These are phyloP conservation scores for Pristionchus fissidentatus DNA, from an alignment of 2,888 invertebrate species.

Conservation along the genomic window DNA sequence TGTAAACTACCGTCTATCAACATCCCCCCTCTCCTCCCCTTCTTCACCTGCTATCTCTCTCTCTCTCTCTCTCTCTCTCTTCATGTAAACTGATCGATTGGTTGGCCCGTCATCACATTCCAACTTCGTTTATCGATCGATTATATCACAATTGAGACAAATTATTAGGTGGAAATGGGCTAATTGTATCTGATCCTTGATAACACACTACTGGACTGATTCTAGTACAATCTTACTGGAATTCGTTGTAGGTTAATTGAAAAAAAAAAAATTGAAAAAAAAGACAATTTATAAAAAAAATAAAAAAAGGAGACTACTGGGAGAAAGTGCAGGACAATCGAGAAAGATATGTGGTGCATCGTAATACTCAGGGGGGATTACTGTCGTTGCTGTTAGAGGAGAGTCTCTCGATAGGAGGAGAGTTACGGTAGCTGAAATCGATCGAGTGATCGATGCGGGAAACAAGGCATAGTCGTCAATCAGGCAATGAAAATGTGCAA, in stretches of 20 bases:
- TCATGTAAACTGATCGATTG: not conserved
- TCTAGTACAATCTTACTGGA: too few relatives aligned
- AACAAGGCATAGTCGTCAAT: too few relatives aligned
- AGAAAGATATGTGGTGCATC: conserved; percentile 30
- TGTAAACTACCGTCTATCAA: conserved; percentile 5
- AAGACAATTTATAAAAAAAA: too few relatives aligned
- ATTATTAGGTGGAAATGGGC: not conserved
- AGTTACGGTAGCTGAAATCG: conserved; percentile 3
- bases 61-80: not conserved
- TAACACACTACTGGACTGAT: too few relatives aligned
- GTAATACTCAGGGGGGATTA: conserved; percentile 12
- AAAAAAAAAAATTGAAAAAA: too few relatives aligned
- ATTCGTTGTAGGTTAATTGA: too few relatives aligned
- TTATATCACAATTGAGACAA: conserved; percentile 20
- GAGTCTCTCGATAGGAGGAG: not conserved
- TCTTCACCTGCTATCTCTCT: not conserved
- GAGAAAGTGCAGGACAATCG: conserved; percentile 23
- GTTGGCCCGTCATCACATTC: not conserved
- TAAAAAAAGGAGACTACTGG: not conserved
- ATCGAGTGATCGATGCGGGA: not conserved
- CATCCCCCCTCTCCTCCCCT: not conserved
- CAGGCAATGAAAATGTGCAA: not conserved
- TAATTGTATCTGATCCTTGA: not conserved
- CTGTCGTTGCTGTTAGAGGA: too few relatives aligned
- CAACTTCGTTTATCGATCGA: conserved; percentile 25